Evolutionary conservation across 2,113 vertebrate genomes (phyloP).

Genomic region (Corvus cornix): DNA sequence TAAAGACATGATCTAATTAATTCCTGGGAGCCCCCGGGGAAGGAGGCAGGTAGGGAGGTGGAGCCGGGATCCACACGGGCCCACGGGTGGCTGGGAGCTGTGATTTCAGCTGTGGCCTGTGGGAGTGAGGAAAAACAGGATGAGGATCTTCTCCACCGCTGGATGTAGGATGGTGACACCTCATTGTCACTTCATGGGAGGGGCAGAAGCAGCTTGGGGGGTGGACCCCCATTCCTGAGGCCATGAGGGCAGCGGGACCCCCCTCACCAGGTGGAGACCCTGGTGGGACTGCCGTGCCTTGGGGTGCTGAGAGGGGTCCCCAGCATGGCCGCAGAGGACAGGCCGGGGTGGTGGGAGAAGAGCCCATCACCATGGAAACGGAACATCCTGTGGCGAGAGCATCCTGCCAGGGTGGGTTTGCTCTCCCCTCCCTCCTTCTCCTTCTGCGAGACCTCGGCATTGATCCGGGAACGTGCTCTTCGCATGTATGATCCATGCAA

Average conservation of each 20-base stretch:
- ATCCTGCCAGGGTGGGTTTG: background rate
- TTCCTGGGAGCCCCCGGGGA: background rate
- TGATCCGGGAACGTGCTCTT: conserved; percentile 72
- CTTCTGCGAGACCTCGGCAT: conserved; percentile 59
- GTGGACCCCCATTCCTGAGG: rapidly evolving
- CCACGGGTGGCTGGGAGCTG: rapidly evolving
- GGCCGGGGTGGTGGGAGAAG: background rate
- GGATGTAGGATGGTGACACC: rapidly evolving
- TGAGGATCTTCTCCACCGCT: background rate
- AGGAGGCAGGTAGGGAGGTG: background rate
- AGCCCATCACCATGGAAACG: conserved; percentile 55
- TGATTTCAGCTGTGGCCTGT: rapidly evolving
- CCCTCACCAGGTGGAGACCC: background rate
- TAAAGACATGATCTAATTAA: background rate
- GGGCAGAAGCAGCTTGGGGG: rapidly evolving
- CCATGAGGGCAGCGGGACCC: background rate
- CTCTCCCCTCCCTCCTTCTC: background rate
- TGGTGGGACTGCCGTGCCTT: background rate
- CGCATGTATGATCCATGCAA: conserved; percentile 74
- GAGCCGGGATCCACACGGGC: rapidly evolving
- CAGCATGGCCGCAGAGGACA: rapidly evolving
- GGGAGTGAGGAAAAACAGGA: background rate
- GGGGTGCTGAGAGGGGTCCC: background rate
- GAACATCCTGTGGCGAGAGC: conserved; percentile 11
- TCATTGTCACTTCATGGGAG: rapidly evolving